phyloP scores from a whole-genome alignment of 2,888 invertebrate species.

The Plebejus melissa region DNA sequence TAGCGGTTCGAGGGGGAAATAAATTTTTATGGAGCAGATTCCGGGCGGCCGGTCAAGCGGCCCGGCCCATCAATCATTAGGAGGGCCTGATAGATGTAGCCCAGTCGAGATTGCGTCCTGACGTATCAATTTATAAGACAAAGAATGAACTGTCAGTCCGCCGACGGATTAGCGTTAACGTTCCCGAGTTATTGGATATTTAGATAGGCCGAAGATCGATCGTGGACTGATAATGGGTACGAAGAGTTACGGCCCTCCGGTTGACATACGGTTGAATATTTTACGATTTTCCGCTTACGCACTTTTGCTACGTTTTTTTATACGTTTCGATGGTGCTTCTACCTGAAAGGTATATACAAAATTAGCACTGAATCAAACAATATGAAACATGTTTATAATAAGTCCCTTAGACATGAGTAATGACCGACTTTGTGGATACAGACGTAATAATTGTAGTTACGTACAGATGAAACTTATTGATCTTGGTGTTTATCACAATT shows the following conservation, averaged over 20 bases:
- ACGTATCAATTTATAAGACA: conserved; percentile 75
- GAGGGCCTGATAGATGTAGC: conserved; percentile 60
- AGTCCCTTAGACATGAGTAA: background rate
- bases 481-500: too few species aligned
- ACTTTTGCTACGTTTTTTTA: background rate
- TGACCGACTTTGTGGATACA: too few species aligned
- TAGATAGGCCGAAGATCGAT: conserved; percentile 27
- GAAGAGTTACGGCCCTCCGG: background rate
- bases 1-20: conserved; percentile 31
- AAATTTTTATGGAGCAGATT: conserved; percentile 39
- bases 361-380: background rate
- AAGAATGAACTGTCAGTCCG: conserved; percentile 65
- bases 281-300: background rate
- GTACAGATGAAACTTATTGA: too few species aligned
- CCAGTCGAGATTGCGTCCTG: conserved; percentile 56
- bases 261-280: background rate
- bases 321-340: too few species aligned
- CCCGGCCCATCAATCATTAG: conserved; percentile 69
- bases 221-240: conserved; percentile 1
- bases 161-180: conserved; percentile 49
- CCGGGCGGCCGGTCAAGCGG: conserved; percentile 50
- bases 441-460: too few species aligned
- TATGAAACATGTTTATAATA: background rate
- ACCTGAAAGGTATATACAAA: background rate
- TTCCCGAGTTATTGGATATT: conserved; percentile 31